A percentile compares a stretch with the other conserved stretches of the same genome.
phyloP scores from a whole-genome alignment of 2,888 invertebrate species.

The Electrophaes corylata region DNA sequence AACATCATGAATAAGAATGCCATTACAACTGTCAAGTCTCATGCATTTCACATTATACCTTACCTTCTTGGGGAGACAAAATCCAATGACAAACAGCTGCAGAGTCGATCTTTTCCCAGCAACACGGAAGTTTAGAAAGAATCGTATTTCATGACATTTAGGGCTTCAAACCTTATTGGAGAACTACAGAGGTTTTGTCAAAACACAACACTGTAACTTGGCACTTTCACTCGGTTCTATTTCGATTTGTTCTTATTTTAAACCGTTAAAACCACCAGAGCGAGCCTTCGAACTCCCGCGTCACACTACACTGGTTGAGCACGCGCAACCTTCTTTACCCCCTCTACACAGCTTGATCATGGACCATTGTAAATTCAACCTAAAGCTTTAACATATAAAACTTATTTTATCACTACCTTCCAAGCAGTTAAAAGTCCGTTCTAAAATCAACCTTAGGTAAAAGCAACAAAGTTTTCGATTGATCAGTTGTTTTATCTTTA shows the following conservation, averaged over 20 bases:
- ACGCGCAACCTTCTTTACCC: slow-evolving; percentile 63
- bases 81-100: slow-evolving; percentile 36
- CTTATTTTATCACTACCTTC: background rate
- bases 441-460: background rate
- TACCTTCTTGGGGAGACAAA: slow-evolving; percentile 36
- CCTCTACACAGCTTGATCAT: slow-evolving; percentile 46
- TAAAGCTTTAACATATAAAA: background rate
- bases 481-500: background rate
- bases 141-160: background rate
- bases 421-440: background rate
- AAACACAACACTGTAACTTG: slow-evolving; percentile 46
- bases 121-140: slow-evolving; percentile 30
- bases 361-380: slow-evolving; percentile 8
- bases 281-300: slow-evolving; percentile 20
- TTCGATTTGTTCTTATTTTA: slow-evolving; percentile 55
- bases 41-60: slow-evolving; percentile 28
- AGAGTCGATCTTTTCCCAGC: slow-evolving; percentile 13
- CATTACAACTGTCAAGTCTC: slow-evolving; percentile 14
- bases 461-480: background rate
- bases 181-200: slow-evolving; percentile 33
- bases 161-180: slow-evolving; percentile 1
- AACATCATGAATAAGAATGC: slow-evolving; percentile 14
- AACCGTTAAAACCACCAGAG: slow-evolving; percentile 63
- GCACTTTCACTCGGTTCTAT: slow-evolving; percentile 77
- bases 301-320: slow-evolving; percentile 55